These are phyloP conservation scores for Amiota communis DNA, from an alignment of 2,888 invertebrate genomes.

Conservation along the genomic window DNA sequence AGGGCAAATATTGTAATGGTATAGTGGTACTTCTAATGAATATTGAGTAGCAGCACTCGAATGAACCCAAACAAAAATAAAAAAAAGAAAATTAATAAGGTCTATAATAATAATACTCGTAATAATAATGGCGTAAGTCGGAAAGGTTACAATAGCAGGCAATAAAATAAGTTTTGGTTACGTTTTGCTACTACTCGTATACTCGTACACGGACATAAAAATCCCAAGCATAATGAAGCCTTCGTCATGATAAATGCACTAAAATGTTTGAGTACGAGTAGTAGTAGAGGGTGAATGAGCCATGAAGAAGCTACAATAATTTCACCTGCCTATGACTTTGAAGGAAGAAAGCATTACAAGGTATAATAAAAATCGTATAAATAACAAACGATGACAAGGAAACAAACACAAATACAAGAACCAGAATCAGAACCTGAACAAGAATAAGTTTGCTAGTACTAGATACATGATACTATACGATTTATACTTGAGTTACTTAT, in stretches of 20 bases:
- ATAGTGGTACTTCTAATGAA: slow-evolving; percentile 49
- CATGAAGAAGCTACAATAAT: slow-evolving; percentile 1
- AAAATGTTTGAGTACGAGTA: background rate
- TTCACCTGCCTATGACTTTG: slow-evolving; percentile 46
- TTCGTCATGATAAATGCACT: slow-evolving; percentile 8
- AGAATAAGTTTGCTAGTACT: slow-evolving; percentile 21
- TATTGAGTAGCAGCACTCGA: slow-evolving; percentile 60
- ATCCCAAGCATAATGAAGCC: slow-evolving; percentile 22
- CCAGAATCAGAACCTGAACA: slow-evolving; percentile 44
- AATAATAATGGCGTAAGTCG: slow-evolving; percentile 54
- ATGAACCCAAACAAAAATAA: slow-evolving; percentile 44
- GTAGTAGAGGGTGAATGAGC: background rate
- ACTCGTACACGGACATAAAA: slow-evolving; percentile 5
- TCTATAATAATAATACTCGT: slow-evolving; percentile 59
- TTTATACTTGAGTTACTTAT: slow-evolving; percentile 28
- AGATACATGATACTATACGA: slow-evolving; percentile 35
- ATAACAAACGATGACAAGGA: slow-evolving; percentile 48
- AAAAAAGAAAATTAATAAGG: slow-evolving; percentile 47
- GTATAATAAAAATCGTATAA: slow-evolving; percentile 66
- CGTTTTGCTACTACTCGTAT: background rate
- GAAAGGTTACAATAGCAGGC: slow-evolving; percentile 25
- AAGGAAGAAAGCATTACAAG: slow-evolving; percentile 31
- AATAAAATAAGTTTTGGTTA: slow-evolving; percentile 24
- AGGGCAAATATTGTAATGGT: slow-evolving; percentile 45
- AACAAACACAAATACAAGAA: slow-evolving; percentile 25